phyloP scores from a whole-genome alignment of 2,113 vertebrate species.

The Scomber japonicus region DNA sequence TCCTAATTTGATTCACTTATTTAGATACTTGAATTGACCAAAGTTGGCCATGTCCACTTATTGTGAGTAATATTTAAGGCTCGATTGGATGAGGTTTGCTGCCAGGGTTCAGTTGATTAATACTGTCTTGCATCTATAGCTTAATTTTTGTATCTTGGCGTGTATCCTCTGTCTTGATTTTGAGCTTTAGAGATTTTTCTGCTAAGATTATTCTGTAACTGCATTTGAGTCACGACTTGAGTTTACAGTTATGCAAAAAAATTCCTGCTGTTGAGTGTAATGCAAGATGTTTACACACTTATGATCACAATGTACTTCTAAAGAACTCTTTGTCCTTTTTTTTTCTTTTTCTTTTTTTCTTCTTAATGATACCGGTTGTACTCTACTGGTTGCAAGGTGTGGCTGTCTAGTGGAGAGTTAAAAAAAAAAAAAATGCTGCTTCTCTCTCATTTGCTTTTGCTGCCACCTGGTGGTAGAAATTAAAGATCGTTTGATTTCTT shows the following conservation, averaged over 20 bases:
- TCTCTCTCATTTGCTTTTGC: constrained; percentile 57
- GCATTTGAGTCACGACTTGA: too few species aligned
- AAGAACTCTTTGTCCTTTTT: constrained; percentile 59
- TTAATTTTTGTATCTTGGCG: too few species aligned
- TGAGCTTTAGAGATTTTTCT: too few species aligned
- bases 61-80: not conserved
- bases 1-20: not conserved
- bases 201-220: not conserved
- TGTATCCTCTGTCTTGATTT: too few species aligned
- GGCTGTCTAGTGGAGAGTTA: constrained; percentile 44
- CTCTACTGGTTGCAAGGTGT: constrained; percentile 70
- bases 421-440: not conserved
- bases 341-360: constrained; percentile 23
- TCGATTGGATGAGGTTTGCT: not conserved
- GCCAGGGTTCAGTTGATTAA: too few species aligned
- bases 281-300: not conserved
- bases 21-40: not conserved
- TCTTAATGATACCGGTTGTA: constrained; percentile 78
- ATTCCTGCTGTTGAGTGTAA: not conserved
- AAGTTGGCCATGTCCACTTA: not conserved
- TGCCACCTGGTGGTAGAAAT: constrained; percentile 68
- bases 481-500: not conserved
- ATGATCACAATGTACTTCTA: constrained; percentile 45
- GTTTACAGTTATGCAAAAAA: constrained; percentile 5
- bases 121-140: not conserved